phyloP scores from a whole-genome alignment of 2,113 vertebrate species.

The Motacilla tschutschensis region DNA sequence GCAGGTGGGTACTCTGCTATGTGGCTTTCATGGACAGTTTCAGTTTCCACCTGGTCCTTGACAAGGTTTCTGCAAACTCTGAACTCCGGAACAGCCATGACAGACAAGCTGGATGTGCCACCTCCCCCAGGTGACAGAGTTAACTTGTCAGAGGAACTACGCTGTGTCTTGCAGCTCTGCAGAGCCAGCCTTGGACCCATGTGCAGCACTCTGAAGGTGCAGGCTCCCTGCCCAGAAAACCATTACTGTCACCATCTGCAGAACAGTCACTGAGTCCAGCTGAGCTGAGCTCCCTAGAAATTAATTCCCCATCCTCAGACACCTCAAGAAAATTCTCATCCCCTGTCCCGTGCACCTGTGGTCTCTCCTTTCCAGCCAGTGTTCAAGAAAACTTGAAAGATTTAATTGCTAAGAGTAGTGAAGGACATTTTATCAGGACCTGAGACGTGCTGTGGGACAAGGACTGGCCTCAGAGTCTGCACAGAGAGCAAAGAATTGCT shows the following conservation, averaged over 20 bases:
- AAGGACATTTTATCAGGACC: background rate
- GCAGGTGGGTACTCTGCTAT: background rate
- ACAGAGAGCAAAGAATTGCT: background rate
- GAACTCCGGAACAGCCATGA: background rate
- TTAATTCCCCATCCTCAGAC: background rate
- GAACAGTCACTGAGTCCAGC: background rate
- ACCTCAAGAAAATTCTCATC: background rate
- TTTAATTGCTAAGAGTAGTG: background rate
- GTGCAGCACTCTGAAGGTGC: background rate
- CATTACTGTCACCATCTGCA: background rate
- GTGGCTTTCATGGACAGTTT: background rate
- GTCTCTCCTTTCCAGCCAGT: background rate
- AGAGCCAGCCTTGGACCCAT: background rate
- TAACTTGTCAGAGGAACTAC: background rate
- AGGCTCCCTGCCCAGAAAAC: background rate
- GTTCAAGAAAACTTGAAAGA: background rate
- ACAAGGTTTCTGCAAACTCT: background rate
- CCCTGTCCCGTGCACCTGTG: background rate
- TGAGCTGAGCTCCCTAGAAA: background rate
- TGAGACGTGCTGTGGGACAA: background rate
- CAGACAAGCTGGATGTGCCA: background rate
- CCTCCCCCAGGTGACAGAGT: background rate
- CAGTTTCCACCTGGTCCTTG: background rate
- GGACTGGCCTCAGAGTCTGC: background rate
- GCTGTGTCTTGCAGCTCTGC: background rate